A percentile compares a stretch with the other conserved stretches of the same genome.
These are phyloP conservation scores for Bursaphelenchus okinawaensis DNA, from an alignment of 2,888 invertebrate species.

Conservation along the genomic window DNA sequence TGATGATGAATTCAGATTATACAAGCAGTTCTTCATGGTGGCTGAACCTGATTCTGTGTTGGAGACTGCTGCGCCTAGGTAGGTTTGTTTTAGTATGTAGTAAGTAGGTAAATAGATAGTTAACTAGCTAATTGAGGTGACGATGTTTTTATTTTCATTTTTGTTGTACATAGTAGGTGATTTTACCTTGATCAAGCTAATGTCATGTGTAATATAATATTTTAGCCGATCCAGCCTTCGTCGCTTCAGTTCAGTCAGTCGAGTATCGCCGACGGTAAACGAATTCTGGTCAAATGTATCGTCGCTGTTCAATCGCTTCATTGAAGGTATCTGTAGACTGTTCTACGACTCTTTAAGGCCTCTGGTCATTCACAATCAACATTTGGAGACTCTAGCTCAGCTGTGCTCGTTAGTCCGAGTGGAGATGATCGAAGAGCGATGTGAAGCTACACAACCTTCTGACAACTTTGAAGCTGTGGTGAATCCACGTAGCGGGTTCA, in stretches of 20 bases:
- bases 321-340: conserved; percentile 43
- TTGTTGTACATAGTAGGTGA: neutral
- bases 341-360: conserved; percentile 86
- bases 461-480: conserved; percentile 19
- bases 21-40: conserved; percentile 78
- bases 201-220: too few relatives aligned
- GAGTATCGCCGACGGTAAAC: neutral
- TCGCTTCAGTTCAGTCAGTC: neutral
- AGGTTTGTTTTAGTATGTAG: too few relatives aligned
- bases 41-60: conserved; percentile 9
- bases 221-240: conserved; percentile 5
- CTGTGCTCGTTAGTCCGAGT: conserved; percentile 82
- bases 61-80: neutral
- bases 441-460: conserved; percentile 22
- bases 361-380: conserved; percentile 88
- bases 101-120: too few relatives aligned
- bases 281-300: conserved; percentile 26
- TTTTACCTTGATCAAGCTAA: too few relatives aligned
- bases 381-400: conserved; percentile 92
- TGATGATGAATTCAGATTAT: conserved; percentile 86
- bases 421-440: conserved; percentile 61
- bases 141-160: conserved; percentile 1
- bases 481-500: conserved; percentile 54
- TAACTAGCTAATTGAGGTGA: too few relatives aligned
- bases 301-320: conserved; percentile 41